phyloP scores from a whole-genome alignment of 2,888 invertebrate genomes.

The Mesodorylaimus sp. region DNA sequence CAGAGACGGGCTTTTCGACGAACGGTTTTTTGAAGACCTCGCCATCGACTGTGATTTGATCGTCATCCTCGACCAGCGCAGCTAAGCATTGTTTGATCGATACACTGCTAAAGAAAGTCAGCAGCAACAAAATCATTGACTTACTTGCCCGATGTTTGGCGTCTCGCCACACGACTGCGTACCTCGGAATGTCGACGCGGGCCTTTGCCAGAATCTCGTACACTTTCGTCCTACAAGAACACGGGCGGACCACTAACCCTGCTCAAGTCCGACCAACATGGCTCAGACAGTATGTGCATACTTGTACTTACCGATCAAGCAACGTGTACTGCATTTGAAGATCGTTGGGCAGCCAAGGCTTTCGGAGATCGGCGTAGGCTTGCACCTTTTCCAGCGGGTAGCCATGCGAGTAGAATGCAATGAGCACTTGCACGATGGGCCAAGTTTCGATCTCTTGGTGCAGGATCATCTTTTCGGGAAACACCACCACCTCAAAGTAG shows the following conservation, averaged over 20 bases:
- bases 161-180: neutral
- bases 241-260: too few species aligned
- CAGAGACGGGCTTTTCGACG: constrained; percentile 93
- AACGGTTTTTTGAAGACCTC: constrained; percentile 89
- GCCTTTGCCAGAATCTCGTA: neutral
- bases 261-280: too few species aligned
- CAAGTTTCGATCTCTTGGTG: constrained; percentile 89
- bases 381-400: constrained; percentile 96
- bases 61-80: constrained; percentile 87
- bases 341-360: constrained; percentile 93
- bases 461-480: constrained; percentile 85
- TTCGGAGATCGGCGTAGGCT: constrained; percentile 73
- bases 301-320: constrained; percentile 42
- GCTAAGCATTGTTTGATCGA: too few species aligned
- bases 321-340: constrained; percentile 95
- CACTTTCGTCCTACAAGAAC: too few species aligned
- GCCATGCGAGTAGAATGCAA: constrained; percentile 55
- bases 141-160: neutral
- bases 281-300: too few species aligned
- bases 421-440: constrained; percentile 91
- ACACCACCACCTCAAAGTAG: constrained; percentile 54
- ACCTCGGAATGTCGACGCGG: neutral
- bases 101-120: too few species aligned
- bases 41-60: constrained; percentile 88
- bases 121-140: too few species aligned